Evolutionary conservation across 2,113 vertebrate genomes (phyloP).

Genomic region (Dicaeum eximium): DNA sequence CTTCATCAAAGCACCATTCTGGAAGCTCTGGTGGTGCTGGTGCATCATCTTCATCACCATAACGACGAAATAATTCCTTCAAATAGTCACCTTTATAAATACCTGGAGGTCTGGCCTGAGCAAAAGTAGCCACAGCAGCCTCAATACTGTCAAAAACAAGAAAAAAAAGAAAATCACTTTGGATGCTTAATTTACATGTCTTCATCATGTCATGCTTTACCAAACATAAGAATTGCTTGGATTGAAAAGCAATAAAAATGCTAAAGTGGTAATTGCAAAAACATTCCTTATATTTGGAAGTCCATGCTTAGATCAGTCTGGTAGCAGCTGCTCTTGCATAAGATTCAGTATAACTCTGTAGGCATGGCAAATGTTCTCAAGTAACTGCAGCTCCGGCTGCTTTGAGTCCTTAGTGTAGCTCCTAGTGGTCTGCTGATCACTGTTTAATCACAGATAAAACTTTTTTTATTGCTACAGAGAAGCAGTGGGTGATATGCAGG

Average conservation of each 20-base stretch:
- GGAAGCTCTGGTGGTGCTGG: slow-evolving; percentile 87
- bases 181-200: neutral
- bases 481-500: neutral
- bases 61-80: slow-evolving; percentile 95
- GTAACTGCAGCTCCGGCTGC: neutral
- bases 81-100: slow-evolving; percentile 99
- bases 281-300: neutral
- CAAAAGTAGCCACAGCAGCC: slow-evolving; percentile 91
- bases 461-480: neutral
- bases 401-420: neutral
- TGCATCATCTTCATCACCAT: slow-evolving; percentile 89
- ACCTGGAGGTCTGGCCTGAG: slow-evolving; percentile 89
- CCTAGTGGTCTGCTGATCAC: neutral
- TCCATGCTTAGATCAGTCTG: neutral
- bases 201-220: neutral
- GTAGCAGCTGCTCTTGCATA: neutral
- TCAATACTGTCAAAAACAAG: slow-evolving; percentile 79
- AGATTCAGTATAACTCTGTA: neutral
- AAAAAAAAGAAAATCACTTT: neutral
- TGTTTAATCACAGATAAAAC: neutral
- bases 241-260: neutral
- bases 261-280: neutral
- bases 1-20: slow-evolving; percentile 96
- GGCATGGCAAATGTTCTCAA: neutral
- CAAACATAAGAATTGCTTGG: neutral